Evolutionary conservation across 1,140 invertebrate genomes (phyloP).

Genomic region (Copidosoma floridanum): DNA sequence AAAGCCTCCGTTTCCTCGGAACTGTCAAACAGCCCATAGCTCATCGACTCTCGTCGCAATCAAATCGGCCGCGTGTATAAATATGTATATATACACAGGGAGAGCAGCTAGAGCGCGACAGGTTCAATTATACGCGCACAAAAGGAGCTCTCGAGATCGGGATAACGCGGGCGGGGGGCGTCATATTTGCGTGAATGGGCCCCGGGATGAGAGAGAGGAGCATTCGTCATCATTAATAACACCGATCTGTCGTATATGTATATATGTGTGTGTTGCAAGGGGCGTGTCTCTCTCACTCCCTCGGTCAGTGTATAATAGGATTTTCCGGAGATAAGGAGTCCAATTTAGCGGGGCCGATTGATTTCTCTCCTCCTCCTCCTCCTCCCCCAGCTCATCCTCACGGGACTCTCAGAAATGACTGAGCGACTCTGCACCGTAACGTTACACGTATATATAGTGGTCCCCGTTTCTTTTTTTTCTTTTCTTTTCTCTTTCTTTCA

Average conservation of each 20-base stretch:
- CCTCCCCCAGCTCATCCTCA: background rate
- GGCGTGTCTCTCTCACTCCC: slow-evolving; percentile 12
- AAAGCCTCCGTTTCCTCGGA: no score
- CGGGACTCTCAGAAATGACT: background rate
- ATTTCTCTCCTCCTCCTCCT: background rate
- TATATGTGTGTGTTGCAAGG: no score
- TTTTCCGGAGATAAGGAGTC: slow-evolving; percentile 25
- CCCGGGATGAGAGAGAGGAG: no score
- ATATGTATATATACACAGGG: background rate
- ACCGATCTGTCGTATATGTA: background rate
- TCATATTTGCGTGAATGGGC: slow-evolving; percentile 20
- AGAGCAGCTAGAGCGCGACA: background rate
- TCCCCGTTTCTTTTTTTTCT: no score
- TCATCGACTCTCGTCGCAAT: no score
- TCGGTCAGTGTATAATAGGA: no score
- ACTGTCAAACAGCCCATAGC: no score
- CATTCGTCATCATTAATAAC: slow-evolving; percentile 29
- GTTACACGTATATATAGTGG: no score
- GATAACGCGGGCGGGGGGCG: no score
- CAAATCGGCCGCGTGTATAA: background rate
- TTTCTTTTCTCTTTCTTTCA: no score
- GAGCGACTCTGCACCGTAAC: slow-evolving; percentile 3
- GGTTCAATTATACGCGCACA: background rate
- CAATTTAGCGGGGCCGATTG: slow-evolving; percentile 18
- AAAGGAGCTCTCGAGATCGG: background rate